Conservation (phyloP, 2,797 vertebrate genomes). For the Onychomys leucogaster region DNA sequence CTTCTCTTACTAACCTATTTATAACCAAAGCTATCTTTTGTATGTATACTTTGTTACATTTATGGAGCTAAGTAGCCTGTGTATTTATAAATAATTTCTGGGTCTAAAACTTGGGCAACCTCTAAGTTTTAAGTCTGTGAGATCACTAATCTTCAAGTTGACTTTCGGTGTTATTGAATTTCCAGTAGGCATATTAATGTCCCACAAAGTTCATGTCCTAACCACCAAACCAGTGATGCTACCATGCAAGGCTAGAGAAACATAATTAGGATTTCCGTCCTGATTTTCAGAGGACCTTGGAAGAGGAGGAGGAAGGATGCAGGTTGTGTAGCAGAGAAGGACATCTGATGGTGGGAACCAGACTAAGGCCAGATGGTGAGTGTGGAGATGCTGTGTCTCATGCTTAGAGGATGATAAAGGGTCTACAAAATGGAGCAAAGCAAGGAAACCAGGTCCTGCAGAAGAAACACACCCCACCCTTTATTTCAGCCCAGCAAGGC, state of each 20-base stretch:
- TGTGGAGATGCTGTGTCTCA: no score
- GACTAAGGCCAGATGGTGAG: neutral
- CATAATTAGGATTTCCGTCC: neutral
- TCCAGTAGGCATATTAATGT: neutral
- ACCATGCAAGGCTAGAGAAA: neutral
- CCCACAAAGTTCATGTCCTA: neutral
- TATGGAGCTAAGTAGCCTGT: neutral
- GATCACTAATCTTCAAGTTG: neutral
- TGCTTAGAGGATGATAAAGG: neutral
- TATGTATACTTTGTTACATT: neutral
- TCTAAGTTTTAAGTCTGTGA: neutral
- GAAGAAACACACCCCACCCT: neutral
- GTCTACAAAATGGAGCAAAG: neutral
- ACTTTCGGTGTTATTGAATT: neutral
- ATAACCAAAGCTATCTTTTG: neutral
- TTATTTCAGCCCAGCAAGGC: neutral
- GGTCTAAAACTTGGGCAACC: neutral
- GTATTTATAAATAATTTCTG: neutral
- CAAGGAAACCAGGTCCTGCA: neutral
- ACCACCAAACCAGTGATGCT: neutral
- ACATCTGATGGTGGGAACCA: neutral
- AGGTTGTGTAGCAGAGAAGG: neutral
- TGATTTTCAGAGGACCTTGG: neutral
- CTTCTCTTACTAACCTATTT: neutral
- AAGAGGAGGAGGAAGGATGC: neutral